Evolutionary conservation across 2,888 invertebrate genomes (phyloP).

Genomic region (Eustalomyia histrio): DNA sequence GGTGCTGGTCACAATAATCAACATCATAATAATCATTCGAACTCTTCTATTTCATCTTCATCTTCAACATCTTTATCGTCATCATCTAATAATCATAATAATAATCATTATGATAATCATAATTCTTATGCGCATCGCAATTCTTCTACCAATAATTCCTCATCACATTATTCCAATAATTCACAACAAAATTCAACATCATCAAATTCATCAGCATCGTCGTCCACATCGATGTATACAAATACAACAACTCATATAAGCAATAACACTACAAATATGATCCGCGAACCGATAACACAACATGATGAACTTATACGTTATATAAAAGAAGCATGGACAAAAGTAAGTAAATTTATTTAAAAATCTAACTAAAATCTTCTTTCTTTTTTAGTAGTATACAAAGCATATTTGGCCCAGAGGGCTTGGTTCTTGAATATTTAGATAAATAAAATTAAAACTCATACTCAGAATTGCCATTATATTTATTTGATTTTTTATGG

Average conservation of each 20-base stretch:
- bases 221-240: slow-evolving; percentile 70
- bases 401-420: too few species aligned
- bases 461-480: too few species aligned
- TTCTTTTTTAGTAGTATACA: too few species aligned
- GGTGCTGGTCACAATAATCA: slow-evolving; percentile 65
- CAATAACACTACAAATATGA: slow-evolving; percentile 67
- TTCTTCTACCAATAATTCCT: slow-evolving; percentile 65
- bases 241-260: slow-evolving; percentile 66
- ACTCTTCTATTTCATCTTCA: slow-evolving; percentile 68
- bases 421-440: too few species aligned
- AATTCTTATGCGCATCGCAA: slow-evolving; percentile 60
- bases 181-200: slow-evolving; percentile 63
- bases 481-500: too few species aligned
- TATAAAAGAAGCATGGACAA: slow-evolving; percentile 88
- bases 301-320: slow-evolving; percentile 90
- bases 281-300: slow-evolving; percentile 76
- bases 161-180: slow-evolving; percentile 65
- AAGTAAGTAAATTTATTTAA: slow-evolving; percentile 78
- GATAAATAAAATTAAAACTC: too few species aligned
- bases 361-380: too few species aligned
- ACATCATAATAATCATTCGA: slow-evolving; percentile 70
- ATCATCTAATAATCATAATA: slow-evolving; percentile 69
- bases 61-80: slow-evolving; percentile 68
- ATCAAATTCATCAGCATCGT: slow-evolving; percentile 55
- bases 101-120: slow-evolving; percentile 69